Conservation (phyloP, 2,113 vertebrate genomes). For the Piprites chloris region DNA sequence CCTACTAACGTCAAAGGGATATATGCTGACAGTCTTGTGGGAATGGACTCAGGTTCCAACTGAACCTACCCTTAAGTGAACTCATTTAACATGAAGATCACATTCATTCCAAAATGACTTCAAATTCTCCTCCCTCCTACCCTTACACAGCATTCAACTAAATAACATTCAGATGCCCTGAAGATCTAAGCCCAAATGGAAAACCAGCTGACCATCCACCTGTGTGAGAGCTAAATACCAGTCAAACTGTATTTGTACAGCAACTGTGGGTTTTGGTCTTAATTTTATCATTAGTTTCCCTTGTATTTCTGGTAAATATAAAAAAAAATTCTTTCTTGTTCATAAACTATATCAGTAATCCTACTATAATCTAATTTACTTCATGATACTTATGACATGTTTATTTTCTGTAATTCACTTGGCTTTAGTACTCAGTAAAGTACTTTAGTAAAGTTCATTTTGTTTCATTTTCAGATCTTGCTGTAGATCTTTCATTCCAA, state of each 20-base stretch:
- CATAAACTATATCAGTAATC: neutral
- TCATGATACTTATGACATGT: slow-evolving; percentile 11
- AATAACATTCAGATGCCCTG: neutral
- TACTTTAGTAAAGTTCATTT: neutral
- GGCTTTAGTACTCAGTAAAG: neutral
- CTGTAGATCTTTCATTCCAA: neutral
- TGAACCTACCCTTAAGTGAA: neutral
- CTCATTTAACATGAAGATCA: neutral
- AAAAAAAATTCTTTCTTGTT: neutral
- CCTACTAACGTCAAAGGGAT: neutral
- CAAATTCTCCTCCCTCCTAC: neutral
- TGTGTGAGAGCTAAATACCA: neutral
- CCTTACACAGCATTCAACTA: neutral
- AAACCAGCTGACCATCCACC: neutral
- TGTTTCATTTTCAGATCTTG: neutral
- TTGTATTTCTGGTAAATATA: neutral
- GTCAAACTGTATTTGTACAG: neutral
- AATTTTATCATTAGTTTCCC: neutral
- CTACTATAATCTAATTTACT: slow-evolving; percentile 29
- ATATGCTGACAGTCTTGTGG: neutral
- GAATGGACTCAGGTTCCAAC: neutral
- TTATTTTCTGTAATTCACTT: slow-evolving; percentile 40
- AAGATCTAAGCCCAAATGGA: neutral
- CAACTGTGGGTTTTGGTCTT: neutral
- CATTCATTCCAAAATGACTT: neutral